phyloP scores from a whole-genome alignment of 2,113 vertebrate species.

The Boulengeromyrus knoepffleri region DNA sequence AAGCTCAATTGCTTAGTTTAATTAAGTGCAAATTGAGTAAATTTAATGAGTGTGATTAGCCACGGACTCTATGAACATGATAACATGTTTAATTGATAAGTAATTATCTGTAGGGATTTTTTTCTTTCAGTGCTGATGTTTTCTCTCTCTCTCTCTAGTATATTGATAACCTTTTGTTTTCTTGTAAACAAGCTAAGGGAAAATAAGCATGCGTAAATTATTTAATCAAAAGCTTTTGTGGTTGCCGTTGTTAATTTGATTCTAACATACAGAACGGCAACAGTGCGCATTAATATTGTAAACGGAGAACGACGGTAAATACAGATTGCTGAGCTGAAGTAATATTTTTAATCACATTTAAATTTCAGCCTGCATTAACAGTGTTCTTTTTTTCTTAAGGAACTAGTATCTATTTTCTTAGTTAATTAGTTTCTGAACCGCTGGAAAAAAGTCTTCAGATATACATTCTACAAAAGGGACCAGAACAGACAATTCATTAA shows the following conservation, averaged over 20 bases:
- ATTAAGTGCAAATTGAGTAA: constrained; percentile 82
- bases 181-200: constrained; percentile 11
- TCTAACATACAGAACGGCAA: neutral
- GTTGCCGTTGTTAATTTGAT: constrained; percentile 11
- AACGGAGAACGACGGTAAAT: neutral
- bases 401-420: constrained; percentile 58
- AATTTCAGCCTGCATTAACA: neutral
- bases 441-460: constrained; percentile 74
- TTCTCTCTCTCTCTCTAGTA: constrained; percentile 17
- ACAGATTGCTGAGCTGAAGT: neutral
- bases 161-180: constrained; percentile 22
- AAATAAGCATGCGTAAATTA: constrained; percentile 10
- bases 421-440: constrained; percentile 82
- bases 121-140: constrained; percentile 15
- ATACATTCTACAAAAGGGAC: constrained; percentile 81
- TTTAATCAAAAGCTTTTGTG: constrained; percentile 22
- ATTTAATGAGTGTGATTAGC: constrained; percentile 81
- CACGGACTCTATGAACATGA: constrained; percentile 79
- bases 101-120: constrained; percentile 24
- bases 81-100: constrained; percentile 62
- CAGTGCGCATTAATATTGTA: neutral
- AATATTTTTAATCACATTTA: neutral
- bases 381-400: neutral
- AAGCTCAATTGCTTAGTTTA: constrained; percentile 59
- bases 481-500: constrained; percentile 85